Evolutionary conservation across 2,888 invertebrate species (phyloP), one percentile per base, ranked within the genome.

Genomic region (Xanthorhoe spadicearia): DNA sequence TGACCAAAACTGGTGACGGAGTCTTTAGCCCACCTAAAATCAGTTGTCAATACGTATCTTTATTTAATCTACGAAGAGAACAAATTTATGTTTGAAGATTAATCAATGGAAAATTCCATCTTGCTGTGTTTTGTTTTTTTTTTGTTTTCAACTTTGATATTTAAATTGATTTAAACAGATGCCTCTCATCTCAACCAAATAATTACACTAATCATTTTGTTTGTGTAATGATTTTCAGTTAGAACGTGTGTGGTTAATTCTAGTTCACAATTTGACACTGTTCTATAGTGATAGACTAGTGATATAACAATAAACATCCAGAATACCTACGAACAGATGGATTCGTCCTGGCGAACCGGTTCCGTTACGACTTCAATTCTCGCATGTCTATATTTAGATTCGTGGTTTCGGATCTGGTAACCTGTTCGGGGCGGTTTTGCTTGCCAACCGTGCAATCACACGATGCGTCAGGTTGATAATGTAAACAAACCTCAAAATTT

Each of bases 191-290:
- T 9, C 2, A 10, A 43, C 38, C 10, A 13, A 43, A 43, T 43
- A 43, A 43, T 43, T 43, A 43, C 38, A 43, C 38, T 43, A 10
- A 43, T 43, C 38, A 43, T 43, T 43, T 43, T 43, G 38, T 43
- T 43, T 43, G 38, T 43, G 10, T 43, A 13, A 38, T 6, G 32
- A 7, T 32, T 43, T 43, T 43, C 10, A 43, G 38, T 13, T 3
- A 13, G 13, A 43, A 23, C 38, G 38, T 43, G 35, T 38, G 9
- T 38, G 35, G 35, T 13, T 3, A 13, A 43, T 43, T 43, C 38
- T 13, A 43, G 38, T 4, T 13, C 38, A 13, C 2, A 13, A 13
- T 13, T 13, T 10, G 38, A 13, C 13, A 13, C 38, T 43, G n/a
- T n/a, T n/a, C n/a, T n/a, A n/a, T n/a, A n/a, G n/a, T n/a, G 38